Percentiles rank a stretch among this genome's conserved stretches.
Conservation (phyloP, 2,888 invertebrate species). For the Ophonus ardosiacus region DNA sequence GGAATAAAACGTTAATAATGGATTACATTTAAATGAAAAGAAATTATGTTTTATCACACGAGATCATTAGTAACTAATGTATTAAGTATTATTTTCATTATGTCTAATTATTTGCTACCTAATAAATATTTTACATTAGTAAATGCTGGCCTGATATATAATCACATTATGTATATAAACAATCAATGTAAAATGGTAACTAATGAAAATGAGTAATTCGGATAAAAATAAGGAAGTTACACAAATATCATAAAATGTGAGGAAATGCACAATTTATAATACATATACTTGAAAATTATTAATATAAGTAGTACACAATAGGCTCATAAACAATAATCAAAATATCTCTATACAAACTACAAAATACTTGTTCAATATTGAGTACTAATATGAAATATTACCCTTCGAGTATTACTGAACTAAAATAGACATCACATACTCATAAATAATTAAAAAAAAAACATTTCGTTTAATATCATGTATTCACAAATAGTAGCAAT, state of each 20-base stretch:
- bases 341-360: not conserved
- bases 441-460: not conserved
- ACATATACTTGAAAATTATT: slow-evolving; percentile 10
- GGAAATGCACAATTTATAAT: slow-evolving; percentile 41
- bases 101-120: slow-evolving; percentile 24
- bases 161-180: slow-evolving; percentile 48
- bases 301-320: not conserved
- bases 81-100: slow-evolving; percentile 32
- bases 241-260: slow-evolving; percentile 56
- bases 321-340: not conserved
- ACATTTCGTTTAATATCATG: too few species aligned
- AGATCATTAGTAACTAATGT: slow-evolving; percentile 52
- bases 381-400: too few species aligned
- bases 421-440: not conserved
- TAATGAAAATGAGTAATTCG: slow-evolving; percentile 2
- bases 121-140: slow-evolving; percentile 45
- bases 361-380: too few species aligned
- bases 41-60: slow-evolving; percentile 60
- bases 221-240: slow-evolving; percentile 19
- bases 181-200: slow-evolving; percentile 31
- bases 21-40: slow-evolving; percentile 59
- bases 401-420: too few species aligned
- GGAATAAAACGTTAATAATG: slow-evolving; percentile 46
- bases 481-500: too few species aligned
- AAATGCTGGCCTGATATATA: slow-evolving; percentile 47